Conservation (phyloP, 2,797 vertebrate species). For the Champsocephalus gunnari region DNA sequence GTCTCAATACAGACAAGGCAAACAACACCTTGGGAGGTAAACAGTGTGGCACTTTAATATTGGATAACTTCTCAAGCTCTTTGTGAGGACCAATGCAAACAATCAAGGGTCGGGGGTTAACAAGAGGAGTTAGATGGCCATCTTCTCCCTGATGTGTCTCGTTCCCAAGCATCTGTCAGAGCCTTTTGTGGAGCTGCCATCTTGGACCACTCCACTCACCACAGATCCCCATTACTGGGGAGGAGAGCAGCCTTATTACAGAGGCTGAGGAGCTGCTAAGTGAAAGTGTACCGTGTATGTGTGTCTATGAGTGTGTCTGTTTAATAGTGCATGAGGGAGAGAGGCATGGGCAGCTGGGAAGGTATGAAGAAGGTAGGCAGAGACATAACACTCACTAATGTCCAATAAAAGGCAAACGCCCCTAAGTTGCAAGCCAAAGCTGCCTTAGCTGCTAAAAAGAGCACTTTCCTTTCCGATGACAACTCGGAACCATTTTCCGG, state of each 20-base stretch:
- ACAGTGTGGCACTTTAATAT: conserved; percentile 57
- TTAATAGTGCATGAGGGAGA: conserved; percentile 44
- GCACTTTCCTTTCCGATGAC: conserved; percentile 37
- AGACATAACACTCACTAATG: conserved; percentile 22
- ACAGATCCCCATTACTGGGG: conserved; percentile 54
- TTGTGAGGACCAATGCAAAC: conserved; percentile 3
- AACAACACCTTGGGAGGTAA: conserved; percentile 59
- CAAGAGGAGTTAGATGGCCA: conserved; percentile 37
- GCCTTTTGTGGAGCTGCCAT: conserved; percentile 55
- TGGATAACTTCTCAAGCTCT: conserved; percentile 28
- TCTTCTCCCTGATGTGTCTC: conserved; percentile 53
- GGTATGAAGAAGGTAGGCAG: conserved; percentile 12
- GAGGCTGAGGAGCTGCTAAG: conserved; percentile 33
- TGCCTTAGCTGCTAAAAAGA: conserved; percentile 40
- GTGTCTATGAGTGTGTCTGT: conserved; percentile 17
- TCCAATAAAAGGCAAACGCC: conserved; percentile 37
- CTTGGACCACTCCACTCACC: conserved; percentile 50
- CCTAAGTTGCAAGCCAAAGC: conserved; percentile 5
- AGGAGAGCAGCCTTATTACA: conserved; percentile 52
- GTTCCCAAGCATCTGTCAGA: conserved; percentile 42
- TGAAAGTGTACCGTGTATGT: conserved; percentile 23
- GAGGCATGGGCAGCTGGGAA: conserved; percentile 25
- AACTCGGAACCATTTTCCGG: conserved; percentile 43
- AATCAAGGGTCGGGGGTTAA: conserved; percentile 50
- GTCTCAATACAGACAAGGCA: conserved; percentile 60